phyloP scores from a whole-genome alignment of 92 coral and sea anemone species.

The Isaurus tuberculatus region DNA sequence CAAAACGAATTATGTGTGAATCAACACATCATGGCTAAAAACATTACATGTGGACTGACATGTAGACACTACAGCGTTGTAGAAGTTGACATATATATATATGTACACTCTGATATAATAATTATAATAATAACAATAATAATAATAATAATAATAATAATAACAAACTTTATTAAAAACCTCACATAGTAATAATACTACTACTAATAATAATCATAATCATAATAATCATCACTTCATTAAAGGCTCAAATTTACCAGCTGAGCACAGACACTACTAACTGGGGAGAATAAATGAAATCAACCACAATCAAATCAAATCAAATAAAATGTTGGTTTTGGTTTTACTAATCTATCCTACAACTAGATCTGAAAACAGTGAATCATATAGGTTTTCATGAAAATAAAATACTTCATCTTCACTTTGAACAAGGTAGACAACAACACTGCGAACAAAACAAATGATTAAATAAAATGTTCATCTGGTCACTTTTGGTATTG shows the following conservation, averaged over 20 bases:
- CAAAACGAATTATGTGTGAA: conserved; percentile 11
- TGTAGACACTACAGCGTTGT: conserved; percentile 44
- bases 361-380: conserved; percentile 17
- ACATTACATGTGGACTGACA: conserved; percentile 38
- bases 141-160: too few relatives aligned
- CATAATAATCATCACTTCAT: too few relatives aligned
- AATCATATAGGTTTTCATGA: conserved; percentile 16
- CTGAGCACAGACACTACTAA: too few relatives aligned
- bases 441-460: conserved; percentile 11
- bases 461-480: conserved; percentile 4
- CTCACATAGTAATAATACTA: too few relatives aligned
- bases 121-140: neutral
- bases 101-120: conserved; percentile 37
- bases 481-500: conserved; percentile 33
- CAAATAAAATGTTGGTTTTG: neutral
- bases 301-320: too few relatives aligned
- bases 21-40: conserved; percentile 36
- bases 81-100: conserved; percentile 22
- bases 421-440: conserved; percentile 40
- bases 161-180: too few relatives aligned
- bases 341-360: conserved; percentile 23
- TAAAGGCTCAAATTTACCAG: too few relatives aligned
- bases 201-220: too few relatives aligned
- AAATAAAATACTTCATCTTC: conserved; percentile 31
- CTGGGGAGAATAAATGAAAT: too few relatives aligned